phyloP scores from a whole-genome alignment of 2,797 vertebrate species.

The Amazona finschi region DNA sequence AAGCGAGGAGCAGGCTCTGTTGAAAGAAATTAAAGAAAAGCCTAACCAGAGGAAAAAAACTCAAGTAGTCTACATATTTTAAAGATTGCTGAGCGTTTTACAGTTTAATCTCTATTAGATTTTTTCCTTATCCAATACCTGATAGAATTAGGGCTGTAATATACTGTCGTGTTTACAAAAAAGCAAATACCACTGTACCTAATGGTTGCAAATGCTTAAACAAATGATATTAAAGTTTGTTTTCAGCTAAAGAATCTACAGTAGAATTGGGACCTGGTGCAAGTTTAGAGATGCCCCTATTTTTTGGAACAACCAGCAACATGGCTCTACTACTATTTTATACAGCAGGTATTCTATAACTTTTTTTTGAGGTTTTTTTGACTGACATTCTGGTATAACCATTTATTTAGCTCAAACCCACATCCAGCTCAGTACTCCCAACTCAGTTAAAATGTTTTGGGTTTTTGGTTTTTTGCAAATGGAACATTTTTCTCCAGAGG shows the following conservation, averaged over 20 bases:
- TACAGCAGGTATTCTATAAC: background rate
- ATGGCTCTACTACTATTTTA: background rate
- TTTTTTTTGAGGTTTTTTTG: background rate
- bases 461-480: background rate
- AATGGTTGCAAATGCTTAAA: conserved; percentile 6
- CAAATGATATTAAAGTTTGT: background rate
- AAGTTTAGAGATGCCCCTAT: background rate
- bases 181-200: background rate
- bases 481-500: conserved; percentile 29
- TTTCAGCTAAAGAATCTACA: background rate
- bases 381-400: conserved; percentile 28
- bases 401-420: conserved; percentile 44
- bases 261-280: background rate
- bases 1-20: conserved; percentile 18
- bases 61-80: conserved; percentile 9
- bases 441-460: background rate
- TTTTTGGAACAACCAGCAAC: background rate
- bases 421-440: conserved; percentile 27
- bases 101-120: conserved; percentile 1
- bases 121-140: conserved; percentile 23
- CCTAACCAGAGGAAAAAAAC: background rate
- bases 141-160: conserved; percentile 38
- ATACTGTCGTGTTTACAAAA: background rate
- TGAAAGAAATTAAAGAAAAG: background rate
- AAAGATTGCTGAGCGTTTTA: conserved; percentile 19